Conservation (phyloP, 2,797 vertebrate species). For the Pseudochromis fuscus region DNA sequence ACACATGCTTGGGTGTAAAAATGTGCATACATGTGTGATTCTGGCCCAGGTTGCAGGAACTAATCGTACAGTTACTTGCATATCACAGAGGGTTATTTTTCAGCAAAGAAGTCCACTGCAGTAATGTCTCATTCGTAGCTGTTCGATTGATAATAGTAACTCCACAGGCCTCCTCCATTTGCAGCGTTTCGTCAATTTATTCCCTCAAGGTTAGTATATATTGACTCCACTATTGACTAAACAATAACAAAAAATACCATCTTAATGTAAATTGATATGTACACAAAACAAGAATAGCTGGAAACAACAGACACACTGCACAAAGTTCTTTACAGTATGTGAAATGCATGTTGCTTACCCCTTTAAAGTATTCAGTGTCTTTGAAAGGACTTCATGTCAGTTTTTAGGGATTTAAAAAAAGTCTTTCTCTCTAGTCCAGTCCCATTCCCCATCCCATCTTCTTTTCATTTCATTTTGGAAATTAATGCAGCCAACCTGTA, state of each 20-base stretch:
- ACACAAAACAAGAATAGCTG: slow-evolving; percentile 58
- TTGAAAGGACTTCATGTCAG: slow-evolving; percentile 38
- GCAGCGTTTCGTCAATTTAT: slow-evolving; percentile 70
- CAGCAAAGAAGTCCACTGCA: slow-evolving; percentile 35
- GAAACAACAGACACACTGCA: slow-evolving; percentile 49
- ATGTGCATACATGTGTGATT: slow-evolving; percentile 33
- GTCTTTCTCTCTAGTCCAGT: slow-evolving; percentile 15
- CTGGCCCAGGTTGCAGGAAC: slow-evolving; percentile 22
- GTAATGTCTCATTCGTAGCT: slow-evolving; percentile 52
- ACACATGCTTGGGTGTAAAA: slow-evolving; percentile 21
- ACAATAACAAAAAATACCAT: slow-evolving; percentile 78
- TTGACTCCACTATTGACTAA: slow-evolving; percentile 85
- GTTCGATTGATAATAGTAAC: slow-evolving; percentile 71
- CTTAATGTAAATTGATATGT: slow-evolving; percentile 72
- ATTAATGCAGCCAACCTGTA: slow-evolving; percentile 69
- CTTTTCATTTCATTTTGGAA: slow-evolving; percentile 70
- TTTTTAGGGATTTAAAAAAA: slow-evolving; percentile 2
- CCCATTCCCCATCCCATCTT: slow-evolving; percentile 30
- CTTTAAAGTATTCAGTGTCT: slow-evolving; percentile 10
- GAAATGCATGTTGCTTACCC: slow-evolving; percentile 32
- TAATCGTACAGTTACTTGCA: slow-evolving; percentile 44
- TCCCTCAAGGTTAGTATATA: slow-evolving; percentile 70
- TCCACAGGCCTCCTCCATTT: slow-evolving; percentile 68
- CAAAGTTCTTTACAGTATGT: slow-evolving; percentile 47
- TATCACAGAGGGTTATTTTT: slow-evolving; percentile 57